A percentile compares a stretch with the other conserved stretches of the same genome.
Conservation (phyloP, 1,140 invertebrate genomes). For the Spodoptera frugiperda region DNA sequence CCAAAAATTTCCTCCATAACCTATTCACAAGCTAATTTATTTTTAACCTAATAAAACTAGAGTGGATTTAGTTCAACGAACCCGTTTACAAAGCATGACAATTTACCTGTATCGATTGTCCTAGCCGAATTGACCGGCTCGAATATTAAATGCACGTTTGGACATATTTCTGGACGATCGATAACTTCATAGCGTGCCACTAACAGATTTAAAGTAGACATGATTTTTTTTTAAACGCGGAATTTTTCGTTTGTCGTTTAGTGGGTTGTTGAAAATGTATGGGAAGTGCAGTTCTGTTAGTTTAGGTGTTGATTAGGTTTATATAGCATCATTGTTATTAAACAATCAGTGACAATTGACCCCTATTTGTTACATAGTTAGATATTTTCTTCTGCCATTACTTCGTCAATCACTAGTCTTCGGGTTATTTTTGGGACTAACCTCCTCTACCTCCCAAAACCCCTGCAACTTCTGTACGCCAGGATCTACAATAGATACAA, state of each 20-base stretch:
- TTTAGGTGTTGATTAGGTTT: too few species aligned
- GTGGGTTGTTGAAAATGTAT: not conserved
- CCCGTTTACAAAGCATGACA: constrained; percentile 14
- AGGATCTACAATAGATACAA: too few species aligned
- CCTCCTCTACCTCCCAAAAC: too few species aligned
- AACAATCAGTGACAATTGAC: too few species aligned
- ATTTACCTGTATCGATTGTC: constrained; percentile 33
- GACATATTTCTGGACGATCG: constrained; percentile 46
- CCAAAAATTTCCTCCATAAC: too few species aligned
- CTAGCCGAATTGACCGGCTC: constrained; percentile 33
- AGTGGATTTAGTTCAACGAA: constrained; percentile 8
- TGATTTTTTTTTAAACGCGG: constrained; percentile 13
- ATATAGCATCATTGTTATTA: too few species aligned
- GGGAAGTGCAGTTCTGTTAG: too few species aligned
- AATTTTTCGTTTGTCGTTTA: not conserved
- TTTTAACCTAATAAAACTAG: not conserved
- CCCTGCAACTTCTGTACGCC: too few species aligned
- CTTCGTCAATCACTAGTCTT: too few species aligned
- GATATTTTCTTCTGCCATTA: too few species aligned
- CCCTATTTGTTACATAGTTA: too few species aligned
- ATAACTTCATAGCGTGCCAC: constrained; percentile 35
- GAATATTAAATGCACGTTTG: constrained; percentile 46
- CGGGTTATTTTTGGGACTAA: too few species aligned
- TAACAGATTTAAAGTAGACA: constrained; percentile 33
- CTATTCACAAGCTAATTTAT: not conserved